phyloP scores from a whole-genome alignment of 2,888 invertebrate genomes.

The Lypha dubia region DNA sequence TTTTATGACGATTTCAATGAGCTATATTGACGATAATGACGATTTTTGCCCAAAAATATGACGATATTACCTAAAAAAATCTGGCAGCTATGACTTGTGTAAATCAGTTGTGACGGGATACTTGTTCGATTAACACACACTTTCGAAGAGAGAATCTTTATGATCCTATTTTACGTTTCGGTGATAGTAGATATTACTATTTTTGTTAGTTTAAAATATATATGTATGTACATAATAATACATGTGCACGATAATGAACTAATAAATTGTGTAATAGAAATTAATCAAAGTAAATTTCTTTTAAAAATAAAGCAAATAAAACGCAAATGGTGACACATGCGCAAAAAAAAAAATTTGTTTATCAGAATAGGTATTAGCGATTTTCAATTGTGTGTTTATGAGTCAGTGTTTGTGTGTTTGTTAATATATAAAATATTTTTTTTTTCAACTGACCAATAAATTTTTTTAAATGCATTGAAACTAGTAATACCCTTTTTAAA shows the following conservation, averaged over 20 bases:
- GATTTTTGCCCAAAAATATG: no score
- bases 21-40: no score
- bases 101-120: slow-evolving; percentile 83
- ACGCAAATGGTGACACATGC: slow-evolving; percentile 64
- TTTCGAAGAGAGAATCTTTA: slow-evolving; percentile 26
- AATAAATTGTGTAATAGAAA: slow-evolving; percentile 23
- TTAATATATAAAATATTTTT: neutral
- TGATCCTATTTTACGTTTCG: slow-evolving; percentile 24
- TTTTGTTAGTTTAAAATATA: neutral
- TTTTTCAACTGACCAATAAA: slow-evolving; percentile 1
- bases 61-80: no score
- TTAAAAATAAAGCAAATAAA: slow-evolving; percentile 28
- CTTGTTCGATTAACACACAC: slow-evolving; percentile 80
- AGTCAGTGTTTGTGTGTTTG: slow-evolving; percentile 16
- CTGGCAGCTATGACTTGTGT: no score
- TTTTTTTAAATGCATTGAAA: slow-evolving; percentile 21
- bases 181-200: slow-evolving; percentile 34
- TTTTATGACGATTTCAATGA: no score
- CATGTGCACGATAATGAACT: neutral
- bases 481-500: slow-evolving; percentile 42
- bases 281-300: slow-evolving; percentile 5
- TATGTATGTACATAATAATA: no score
- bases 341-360: slow-evolving; percentile 50
- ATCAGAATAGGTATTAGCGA: slow-evolving; percentile 38
- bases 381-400: slow-evolving; percentile 10